Conservation (phyloP, 2,797 vertebrate species). For the Enteromius mattozi region DNA sequence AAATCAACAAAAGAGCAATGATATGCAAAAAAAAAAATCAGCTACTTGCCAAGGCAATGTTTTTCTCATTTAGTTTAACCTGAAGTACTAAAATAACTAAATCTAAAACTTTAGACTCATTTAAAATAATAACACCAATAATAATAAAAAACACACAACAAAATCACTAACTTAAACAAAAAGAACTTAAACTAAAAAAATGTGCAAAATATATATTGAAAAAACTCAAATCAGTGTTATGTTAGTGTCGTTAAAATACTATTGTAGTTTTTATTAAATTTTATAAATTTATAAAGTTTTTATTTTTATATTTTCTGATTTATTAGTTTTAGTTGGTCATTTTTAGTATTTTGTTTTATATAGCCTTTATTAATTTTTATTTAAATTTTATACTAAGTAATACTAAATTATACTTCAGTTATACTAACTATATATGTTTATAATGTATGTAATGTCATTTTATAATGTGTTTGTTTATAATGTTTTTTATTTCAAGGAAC, state of each 20-base stretch:
- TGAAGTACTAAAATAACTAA: not conserved
- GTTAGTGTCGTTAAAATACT: not conserved
- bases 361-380: too few relatives aligned
- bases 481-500: too few relatives aligned
- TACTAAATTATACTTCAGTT: too few relatives aligned
- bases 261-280: not conserved
- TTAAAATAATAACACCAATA: not conserved
- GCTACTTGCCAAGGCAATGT: not conserved
- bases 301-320: not conserved
- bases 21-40: not conserved
- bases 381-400: too few relatives aligned
- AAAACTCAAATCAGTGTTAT: not conserved
- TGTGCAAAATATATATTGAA: not conserved
- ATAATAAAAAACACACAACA: not conserved
- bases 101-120: not conserved
- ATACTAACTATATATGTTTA: too few relatives aligned
- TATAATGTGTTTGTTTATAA: too few relatives aligned
- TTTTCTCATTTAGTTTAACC: not conserved
- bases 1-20: too few relatives aligned
- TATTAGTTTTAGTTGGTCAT: not conserved
- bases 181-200: not conserved
- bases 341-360: not conserved
- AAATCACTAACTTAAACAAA: not conserved
- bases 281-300: not conserved
- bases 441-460: too few relatives aligned